Evolutionary conservation across 2,888 invertebrate genomes (phyloP).

Genomic region (Tachina lurida): DNA sequence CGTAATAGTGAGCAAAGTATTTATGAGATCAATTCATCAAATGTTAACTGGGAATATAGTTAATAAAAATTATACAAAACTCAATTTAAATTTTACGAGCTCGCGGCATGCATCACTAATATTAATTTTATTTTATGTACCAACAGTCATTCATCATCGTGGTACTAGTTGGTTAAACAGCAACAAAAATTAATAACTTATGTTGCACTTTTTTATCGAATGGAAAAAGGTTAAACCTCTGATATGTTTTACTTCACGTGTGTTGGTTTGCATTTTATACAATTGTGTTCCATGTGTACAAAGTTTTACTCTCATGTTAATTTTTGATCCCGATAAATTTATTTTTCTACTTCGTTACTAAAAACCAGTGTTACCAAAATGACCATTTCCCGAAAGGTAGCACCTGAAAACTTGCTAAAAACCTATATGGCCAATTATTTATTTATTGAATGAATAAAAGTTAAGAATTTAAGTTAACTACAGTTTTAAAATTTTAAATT

Average conservation of each 20-base stretch:
- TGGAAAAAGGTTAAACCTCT: neutral
- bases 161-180: constrained; percentile 3
- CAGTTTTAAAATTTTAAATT: no score
- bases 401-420: no score
- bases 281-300: neutral
- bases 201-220: neutral
- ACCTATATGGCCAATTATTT: no score
- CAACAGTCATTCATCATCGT: constrained; percentile 25
- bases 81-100: constrained; percentile 52
- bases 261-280: neutral
- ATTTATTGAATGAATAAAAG: no score
- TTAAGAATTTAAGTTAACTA: no score
- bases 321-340: neutral
- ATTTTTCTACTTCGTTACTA: neutral
- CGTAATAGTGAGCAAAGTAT: neutral
- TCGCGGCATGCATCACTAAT: constrained; percentile 49
- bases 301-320: neutral
- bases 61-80: constrained; percentile 48
- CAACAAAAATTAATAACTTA: neutral
- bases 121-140: constrained; percentile 19
- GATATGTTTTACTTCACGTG: constrained; percentile 7
- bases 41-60: neutral
- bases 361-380: no score
- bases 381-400: no score
- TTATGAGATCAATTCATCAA: neutral